Evolutionary conservation across 1,140 invertebrate genomes (phyloP), one percentile per base, ranked within the genome.

Genomic region (Trichogramma pretiosum): DNA sequence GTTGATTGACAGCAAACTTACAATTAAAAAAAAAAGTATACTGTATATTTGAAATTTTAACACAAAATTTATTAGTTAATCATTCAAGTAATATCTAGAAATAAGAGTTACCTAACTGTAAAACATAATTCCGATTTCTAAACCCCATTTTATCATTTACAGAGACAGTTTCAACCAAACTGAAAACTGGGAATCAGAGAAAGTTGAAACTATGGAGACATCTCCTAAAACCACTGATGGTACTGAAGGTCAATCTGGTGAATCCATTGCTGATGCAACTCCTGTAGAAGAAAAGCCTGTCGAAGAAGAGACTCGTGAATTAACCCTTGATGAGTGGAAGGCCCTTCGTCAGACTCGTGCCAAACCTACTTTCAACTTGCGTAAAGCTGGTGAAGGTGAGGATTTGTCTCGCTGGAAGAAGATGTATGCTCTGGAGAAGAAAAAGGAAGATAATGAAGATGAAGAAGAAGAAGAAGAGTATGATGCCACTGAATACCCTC

Each of bases 391-490:
- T 33, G 90, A 95, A 74, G 91, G 91, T 28, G 89, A 93, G 64
- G 89, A 93, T 65, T 76, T 83, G 34, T 81, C 83, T 36, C 87
- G 91, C 67, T 93, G 89, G 89, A 93, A 93, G 68, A 93, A 93
- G 59, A 87, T 92, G 78, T 87, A 88, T 55, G 78, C 82, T 56
- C 70, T 90, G 35, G 82, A 86, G 60, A 88, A 86, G 67, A 89
- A 89, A 67, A 84, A 85, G 62, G 80, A 84, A 46, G 74, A 69
- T 2, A 82, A 82, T 17, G 83, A 82, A 33, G 79, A 80, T 2
- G 79, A 82, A 5, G 79, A 82, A 0, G 78, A 79, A 8, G 83
- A 79, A 54, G 77, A 88, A 61, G 87, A 85, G 56, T 85, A 88
- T 64, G 79, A 78, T 39, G 77, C 80, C 34, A 61, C 63, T 5